phyloP scores from a whole-genome alignment of 2,888 invertebrate species.

The Chrysolina haemoptera region DNA sequence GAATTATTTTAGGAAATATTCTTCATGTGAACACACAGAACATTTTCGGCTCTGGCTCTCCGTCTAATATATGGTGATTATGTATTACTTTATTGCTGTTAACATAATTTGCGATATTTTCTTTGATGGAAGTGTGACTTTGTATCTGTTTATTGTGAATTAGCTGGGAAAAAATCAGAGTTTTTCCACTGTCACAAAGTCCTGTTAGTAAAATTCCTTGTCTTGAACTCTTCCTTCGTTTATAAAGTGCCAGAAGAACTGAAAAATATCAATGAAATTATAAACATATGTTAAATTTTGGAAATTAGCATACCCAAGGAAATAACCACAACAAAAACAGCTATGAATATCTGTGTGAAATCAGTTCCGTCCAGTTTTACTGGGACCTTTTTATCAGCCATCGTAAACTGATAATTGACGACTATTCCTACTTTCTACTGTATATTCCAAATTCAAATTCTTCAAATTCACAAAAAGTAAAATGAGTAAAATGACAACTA shows the following conservation, averaged over 20 bases:
- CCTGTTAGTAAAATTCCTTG: constrained; percentile 85
- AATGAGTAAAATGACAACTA: neutral
- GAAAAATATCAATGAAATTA: constrained; percentile 59
- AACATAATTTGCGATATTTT: constrained; percentile 82
- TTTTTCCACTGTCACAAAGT: constrained; percentile 92
- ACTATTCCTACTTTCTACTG: neutral
- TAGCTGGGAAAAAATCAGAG: constrained; percentile 86
- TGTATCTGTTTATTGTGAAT: constrained; percentile 79
- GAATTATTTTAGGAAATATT: too few relatives aligned
- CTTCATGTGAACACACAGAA: too few relatives aligned
- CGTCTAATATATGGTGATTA: neutral
- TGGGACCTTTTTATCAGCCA: constrained; percentile 50
- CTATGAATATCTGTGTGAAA: constrained; percentile 54
- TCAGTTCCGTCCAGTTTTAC: constrained; percentile 49
- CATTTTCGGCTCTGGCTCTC: too few relatives aligned
- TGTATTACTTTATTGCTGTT: constrained; percentile 75
- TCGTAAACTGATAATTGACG: constrained; percentile 9
- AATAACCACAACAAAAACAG: constrained; percentile 55
- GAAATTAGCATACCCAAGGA: constrained; percentile 52
- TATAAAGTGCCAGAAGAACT: constrained; percentile 78
- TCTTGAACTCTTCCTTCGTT: constrained; percentile 74
- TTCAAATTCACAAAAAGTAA: neutral
- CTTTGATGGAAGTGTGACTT: constrained; percentile 92
- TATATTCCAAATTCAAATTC: neutral
- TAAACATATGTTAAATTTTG: constrained; percentile 24